A percentile compares a stretch with the other conserved stretches of the same genome.
Evolutionary conservation across 1,140 invertebrate genomes (phyloP).

Genomic region (Tribolium castaneum): DNA sequence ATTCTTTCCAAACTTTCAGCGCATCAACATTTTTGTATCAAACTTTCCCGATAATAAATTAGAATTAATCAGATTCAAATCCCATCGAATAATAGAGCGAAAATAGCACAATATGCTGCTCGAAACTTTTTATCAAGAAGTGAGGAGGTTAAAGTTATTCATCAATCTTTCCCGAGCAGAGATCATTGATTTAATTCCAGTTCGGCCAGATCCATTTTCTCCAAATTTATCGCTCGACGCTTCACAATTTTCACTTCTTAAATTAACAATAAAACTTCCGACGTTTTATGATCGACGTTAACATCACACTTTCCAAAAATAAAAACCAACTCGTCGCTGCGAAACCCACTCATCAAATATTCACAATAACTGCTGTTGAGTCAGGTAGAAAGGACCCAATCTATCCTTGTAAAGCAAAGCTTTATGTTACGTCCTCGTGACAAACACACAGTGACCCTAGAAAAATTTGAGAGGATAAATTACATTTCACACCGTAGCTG

Average conservation of each 20-base stretch:
- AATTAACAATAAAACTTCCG: conserved; percentile 4
- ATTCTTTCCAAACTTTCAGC: conserved; percentile 23
- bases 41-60: conserved; percentile 19
- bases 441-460: conserved; percentile 15
- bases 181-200: conserved; percentile 18
- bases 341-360: conserved; percentile 30
- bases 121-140: conserved; percentile 19
- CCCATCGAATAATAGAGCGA: conserved; percentile 22
- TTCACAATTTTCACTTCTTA: not conserved
- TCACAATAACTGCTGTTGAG: conserved; percentile 27
- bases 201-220: conserved; percentile 15
- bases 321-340: not conserved
- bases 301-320: not conserved
- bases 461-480: conserved; percentile 17
- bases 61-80: conserved; percentile 24
- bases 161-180: conserved; percentile 31
- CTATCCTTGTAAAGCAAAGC: conserved; percentile 27
- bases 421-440: conserved; percentile 10
- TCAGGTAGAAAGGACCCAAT: conserved; percentile 32
- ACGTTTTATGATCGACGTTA: not conserved
- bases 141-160: conserved; percentile 27
- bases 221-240: conserved; percentile 5
- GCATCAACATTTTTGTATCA: conserved; percentile 26
- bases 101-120: conserved; percentile 23
- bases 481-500: conserved; percentile 5